Conservation (phyloP, 2,797 vertebrate species). For the Lacerta bilineata region DNA sequence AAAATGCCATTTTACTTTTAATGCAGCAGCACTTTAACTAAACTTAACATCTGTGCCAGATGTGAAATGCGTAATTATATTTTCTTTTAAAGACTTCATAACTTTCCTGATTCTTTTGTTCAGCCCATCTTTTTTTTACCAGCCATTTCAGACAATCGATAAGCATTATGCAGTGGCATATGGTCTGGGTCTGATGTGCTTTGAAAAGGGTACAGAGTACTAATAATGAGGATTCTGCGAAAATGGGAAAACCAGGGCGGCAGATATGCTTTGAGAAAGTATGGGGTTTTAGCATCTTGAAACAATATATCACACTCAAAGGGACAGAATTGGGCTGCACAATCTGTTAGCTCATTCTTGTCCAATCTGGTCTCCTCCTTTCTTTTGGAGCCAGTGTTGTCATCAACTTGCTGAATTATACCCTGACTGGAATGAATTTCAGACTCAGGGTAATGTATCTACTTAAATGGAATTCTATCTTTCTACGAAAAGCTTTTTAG, state of each 20-base stretch:
- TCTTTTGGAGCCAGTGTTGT: slow-evolving; percentile 87
- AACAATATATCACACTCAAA: slow-evolving; percentile 89
- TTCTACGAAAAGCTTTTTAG: slow-evolving; percentile 84
- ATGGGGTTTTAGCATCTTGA: slow-evolving; percentile 87
- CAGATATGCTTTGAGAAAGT: slow-evolving; percentile 85
- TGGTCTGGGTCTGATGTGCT: slow-evolving; percentile 86
- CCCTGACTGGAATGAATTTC: slow-evolving; percentile 86
- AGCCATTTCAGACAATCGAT: slow-evolving; percentile 80
- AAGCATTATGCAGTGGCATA: slow-evolving; percentile 86
- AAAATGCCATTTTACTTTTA: slow-evolving; percentile 77
- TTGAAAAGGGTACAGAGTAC: slow-evolving; percentile 84
- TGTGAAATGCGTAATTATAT: slow-evolving; percentile 80
- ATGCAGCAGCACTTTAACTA: slow-evolving; percentile 78
- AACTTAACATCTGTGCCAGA: slow-evolving; percentile 81
- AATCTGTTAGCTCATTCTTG: slow-evolving; percentile 88
- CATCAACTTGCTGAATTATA: slow-evolving; percentile 87
- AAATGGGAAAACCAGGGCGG: slow-evolving; percentile 84
- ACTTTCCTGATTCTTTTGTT: slow-evolving; percentile 77
- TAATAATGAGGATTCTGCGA: slow-evolving; percentile 86
- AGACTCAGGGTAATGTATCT: slow-evolving; percentile 85
- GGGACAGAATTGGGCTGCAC: slow-evolving; percentile 84
- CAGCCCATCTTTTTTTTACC: slow-evolving; percentile 78
- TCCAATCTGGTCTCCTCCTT: slow-evolving; percentile 87
- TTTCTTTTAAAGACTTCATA: slow-evolving; percentile 77
- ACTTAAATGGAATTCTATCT: slow-evolving; percentile 86